Base-by-base conservation (phyloP, 2,113 vertebrate genomes). In the Aptenodytes patagonicus region DNA sequence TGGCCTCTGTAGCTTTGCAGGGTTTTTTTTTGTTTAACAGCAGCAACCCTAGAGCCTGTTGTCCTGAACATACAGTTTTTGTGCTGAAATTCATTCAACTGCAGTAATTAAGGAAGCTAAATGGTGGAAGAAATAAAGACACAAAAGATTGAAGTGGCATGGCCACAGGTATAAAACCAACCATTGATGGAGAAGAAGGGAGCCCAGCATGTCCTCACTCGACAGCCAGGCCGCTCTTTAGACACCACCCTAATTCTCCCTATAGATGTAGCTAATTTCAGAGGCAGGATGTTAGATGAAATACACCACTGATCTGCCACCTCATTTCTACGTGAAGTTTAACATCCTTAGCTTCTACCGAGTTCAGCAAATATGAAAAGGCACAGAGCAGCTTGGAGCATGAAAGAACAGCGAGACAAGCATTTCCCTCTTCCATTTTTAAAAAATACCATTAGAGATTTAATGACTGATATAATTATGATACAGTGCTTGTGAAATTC, bases 381-480 rank as follows among this genome's bases (percentile, higher is more conserved):
- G 8, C 52, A 38, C 20, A 36, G 47, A 61, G 13, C 49, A 88
- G 9, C 20, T 49, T 44, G 34, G 49, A 80, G 21, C 7, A 17
- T 5, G 28, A 62, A 19, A 28, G 36, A 86, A 10, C 14, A 83
- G 29, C 0, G 0, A 69, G n/a, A 57, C 1, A 7, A 72, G 49
- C 7, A 13, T 85, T 92, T 76, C 1, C 28, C 21, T 65, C 66
- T 54, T 65, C 44, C 44, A 18, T 83, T 80, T 75, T 66, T 51
- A 14, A 90, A 78, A 78, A 42, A 57, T 69, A 38, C 9, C 32
- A 61, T 88, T 83, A 90, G 18, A 40, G n/a, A 24, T 75, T 94
- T 94, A 95, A 90, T 85, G 90, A 81, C 73, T 75, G 69, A 55
- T 62, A 66, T 66, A 93, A 78, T 91, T 84, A 94, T 79, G 73